Evolutionary conservation across 2,113 vertebrate species (phyloP).

Genomic region (Coptodon bakossiorum): DNA sequence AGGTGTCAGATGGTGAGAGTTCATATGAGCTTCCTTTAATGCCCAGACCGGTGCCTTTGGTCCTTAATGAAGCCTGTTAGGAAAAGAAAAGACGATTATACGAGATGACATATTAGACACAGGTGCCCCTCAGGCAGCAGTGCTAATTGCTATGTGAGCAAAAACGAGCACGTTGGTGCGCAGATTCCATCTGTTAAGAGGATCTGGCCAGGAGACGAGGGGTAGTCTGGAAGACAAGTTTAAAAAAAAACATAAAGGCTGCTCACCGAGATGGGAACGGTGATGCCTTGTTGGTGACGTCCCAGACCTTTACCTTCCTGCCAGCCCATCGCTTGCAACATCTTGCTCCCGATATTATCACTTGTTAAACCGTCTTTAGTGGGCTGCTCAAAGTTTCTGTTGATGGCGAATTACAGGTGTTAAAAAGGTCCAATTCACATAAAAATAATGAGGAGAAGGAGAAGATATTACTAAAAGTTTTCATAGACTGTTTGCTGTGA

Average conservation of each 20-base stretch:
- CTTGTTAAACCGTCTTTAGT: constrained; percentile 95
- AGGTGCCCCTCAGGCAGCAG: neutral
- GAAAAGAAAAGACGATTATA: constrained; percentile 16
- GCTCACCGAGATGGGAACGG: constrained; percentile 86
- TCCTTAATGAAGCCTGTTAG: constrained; percentile 84
- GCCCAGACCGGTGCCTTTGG: constrained; percentile 85
- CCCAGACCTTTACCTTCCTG: constrained; percentile 93
- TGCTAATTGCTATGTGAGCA: constrained; percentile 32
- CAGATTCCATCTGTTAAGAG: neutral
- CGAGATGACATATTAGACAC: constrained; percentile 11
- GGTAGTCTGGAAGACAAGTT: neutral
- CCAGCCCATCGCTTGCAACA: constrained; percentile 99
- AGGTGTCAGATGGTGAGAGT: constrained; percentile 83
- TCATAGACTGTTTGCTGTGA: neutral
- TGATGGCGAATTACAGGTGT: neutral
- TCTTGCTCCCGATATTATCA: constrained; percentile 97
- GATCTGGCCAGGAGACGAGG: neutral
- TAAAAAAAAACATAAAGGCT: neutral
- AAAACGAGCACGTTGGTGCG: neutral
- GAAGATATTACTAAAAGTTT: neutral
- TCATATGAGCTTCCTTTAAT: constrained; percentile 88
- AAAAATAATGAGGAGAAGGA: neutral
- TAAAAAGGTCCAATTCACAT: neutral
- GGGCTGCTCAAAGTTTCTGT: constrained; percentile 89
- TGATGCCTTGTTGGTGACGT: constrained; percentile 95